Percentiles rank a stretch among this genome's conserved stretches.
Evolutionary conservation across 2,113 vertebrate species (phyloP).

Genomic region (Pelodiscus sinensis): DNA sequence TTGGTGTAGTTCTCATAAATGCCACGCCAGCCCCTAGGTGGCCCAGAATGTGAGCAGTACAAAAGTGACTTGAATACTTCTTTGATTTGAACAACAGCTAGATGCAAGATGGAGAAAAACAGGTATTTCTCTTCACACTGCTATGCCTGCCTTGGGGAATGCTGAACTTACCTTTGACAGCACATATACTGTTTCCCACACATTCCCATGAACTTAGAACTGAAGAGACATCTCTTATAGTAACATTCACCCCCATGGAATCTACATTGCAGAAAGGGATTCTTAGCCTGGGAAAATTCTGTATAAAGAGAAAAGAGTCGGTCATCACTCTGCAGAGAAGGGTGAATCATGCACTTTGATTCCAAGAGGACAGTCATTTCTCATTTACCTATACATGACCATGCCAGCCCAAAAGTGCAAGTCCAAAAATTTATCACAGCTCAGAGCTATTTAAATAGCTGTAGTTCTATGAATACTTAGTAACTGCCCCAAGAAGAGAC

Average conservation of each 20-base stretch:
- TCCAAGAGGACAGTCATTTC: neutral
- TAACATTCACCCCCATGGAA: neutral
- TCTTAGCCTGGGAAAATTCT: neutral
- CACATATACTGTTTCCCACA: neutral
- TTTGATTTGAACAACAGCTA: neutral
- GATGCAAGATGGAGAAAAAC: neutral
- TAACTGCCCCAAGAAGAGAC: neutral
- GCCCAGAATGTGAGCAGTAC: neutral
- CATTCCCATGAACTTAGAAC: neutral
- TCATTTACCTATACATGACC: neutral
- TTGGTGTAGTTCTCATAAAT: neutral
- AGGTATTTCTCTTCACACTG: neutral
- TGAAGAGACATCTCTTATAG: neutral
- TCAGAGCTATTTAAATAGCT: neutral
- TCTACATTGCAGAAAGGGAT: neutral
- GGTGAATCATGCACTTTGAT: neutral
- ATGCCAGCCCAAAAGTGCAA: neutral
- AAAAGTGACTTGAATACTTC: neutral
- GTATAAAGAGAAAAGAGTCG: neutral
- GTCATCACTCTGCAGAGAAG: neutral
- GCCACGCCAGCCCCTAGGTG: neutral
- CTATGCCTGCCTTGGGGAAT: neutral
- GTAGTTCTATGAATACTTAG: neutral
- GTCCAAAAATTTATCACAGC: neutral
- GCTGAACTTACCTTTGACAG: neutral